These are phyloP conservation scores for Pangasius sanitwongsei DNA, from an alignment of 2,797 vertebrate genomes.

Conservation along the genomic window DNA sequence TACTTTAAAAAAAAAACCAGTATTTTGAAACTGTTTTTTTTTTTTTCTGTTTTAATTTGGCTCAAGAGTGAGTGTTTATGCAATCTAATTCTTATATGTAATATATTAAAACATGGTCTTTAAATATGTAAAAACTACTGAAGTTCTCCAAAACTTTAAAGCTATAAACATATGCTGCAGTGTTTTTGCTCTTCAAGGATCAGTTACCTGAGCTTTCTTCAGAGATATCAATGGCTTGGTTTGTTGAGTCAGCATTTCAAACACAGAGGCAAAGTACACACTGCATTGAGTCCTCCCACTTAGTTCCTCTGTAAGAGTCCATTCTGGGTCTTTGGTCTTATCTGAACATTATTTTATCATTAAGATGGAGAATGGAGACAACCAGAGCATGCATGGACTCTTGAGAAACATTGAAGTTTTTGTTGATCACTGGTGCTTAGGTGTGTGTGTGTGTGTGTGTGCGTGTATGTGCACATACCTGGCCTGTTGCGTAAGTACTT, in stretches of 20 bases:
- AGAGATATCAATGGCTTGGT: neutral
- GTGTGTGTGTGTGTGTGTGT: neutral
- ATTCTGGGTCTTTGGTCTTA: neutral
- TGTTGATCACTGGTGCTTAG: neutral
- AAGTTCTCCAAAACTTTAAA: neutral
- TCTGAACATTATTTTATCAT: neutral
- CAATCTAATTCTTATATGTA: neutral
- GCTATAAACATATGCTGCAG: neutral
- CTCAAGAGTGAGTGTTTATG: neutral
- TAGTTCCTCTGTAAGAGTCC: neutral
- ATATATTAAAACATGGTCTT: neutral
- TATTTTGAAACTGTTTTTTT: neutral
- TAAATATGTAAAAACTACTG: neutral
- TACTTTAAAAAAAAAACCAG: neutral
- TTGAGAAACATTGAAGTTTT: neutral
- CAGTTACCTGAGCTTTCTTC: neutral
- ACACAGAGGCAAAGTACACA: slow-evolving; percentile 18
- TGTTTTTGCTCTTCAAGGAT: neutral
- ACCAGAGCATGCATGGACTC: neutral
- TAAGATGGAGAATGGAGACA: neutral
- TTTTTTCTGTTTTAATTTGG: neutral
- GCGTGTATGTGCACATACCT: slow-evolving; percentile 1
- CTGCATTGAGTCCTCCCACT: neutral
- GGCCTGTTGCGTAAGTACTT: slow-evolving; percentile 13
- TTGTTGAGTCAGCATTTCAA: slow-evolving; percentile 24